Conservation (phyloP, 2,888 invertebrate species). For the Cephus spinipes region DNA sequence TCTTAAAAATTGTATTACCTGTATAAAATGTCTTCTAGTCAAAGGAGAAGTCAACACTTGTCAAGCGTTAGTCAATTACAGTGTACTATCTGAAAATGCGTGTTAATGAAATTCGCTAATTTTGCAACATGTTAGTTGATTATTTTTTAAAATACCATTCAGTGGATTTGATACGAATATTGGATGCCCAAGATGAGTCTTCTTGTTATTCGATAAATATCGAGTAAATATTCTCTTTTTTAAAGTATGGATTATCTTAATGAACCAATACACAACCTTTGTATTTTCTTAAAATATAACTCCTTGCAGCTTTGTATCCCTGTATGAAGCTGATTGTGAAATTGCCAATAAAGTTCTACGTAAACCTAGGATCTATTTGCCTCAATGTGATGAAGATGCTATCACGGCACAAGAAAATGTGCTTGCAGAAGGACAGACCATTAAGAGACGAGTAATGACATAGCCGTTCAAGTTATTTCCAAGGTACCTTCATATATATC, state of each 20-base stretch:
- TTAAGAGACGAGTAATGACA: slow-evolving; percentile 72
- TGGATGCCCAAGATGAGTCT: slow-evolving; percentile 71
- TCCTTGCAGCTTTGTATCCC: slow-evolving; percentile 74
- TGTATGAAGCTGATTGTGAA: slow-evolving; percentile 77
- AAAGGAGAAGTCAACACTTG: neutral
- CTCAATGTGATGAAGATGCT: slow-evolving; percentile 74
- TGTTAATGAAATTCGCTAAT: neutral
- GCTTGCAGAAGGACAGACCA: slow-evolving; percentile 63
- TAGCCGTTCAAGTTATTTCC: slow-evolving; percentile 2
- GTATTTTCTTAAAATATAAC: neutral
- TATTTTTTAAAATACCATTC: slow-evolving; percentile 74
- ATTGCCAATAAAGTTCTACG: slow-evolving; percentile 77
- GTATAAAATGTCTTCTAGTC: neutral
- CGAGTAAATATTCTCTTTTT: slow-evolving; percentile 71
- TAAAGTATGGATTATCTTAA: neutral
- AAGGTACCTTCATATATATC: neutral
- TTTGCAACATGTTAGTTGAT: slow-evolving; percentile 59
- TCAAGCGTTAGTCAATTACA: neutral
- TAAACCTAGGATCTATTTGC: slow-evolving; percentile 73
- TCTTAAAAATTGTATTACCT: neutral
- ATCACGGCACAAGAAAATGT: slow-evolving; percentile 73
- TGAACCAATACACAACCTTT: neutral
- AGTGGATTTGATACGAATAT: slow-evolving; percentile 73
- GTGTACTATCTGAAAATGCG: neutral
- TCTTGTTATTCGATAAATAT: slow-evolving; percentile 77